Percentiles rank a stretch among this genome's conserved stretches.
These are phyloP conservation scores for Erythrocercus mccallii DNA, from an alignment of 2,113 vertebrate genomes.

Conservation along the genomic window DNA sequence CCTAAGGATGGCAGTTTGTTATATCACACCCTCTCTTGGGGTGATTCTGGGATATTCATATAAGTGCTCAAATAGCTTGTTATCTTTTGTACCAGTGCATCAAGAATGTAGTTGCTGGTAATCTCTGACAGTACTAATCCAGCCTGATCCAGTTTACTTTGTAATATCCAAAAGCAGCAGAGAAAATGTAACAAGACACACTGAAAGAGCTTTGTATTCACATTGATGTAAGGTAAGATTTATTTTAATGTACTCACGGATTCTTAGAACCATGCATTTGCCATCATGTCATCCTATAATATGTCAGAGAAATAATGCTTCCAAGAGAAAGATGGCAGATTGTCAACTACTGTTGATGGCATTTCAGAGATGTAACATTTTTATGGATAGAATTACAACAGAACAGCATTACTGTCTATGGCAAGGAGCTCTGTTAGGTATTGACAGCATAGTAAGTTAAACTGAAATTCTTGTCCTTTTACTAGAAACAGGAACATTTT, in stretches of 20 bases:
- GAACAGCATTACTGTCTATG: not conserved
- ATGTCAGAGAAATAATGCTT: not conserved
- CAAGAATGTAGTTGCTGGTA: not conserved
- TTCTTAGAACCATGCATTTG: not conserved
- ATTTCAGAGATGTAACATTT: not conserved
- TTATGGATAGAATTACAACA: constrained; percentile 1
- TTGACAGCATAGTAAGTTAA: not conserved
- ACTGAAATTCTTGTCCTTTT: not conserved
- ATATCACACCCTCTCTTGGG: not conserved
- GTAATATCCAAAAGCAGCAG: not conserved
- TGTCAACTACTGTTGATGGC: not conserved
- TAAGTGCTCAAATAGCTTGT: not conserved
- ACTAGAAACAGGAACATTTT: not conserved
- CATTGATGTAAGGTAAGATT: not conserved
- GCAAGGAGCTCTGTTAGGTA: not conserved
- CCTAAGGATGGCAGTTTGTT: not conserved
- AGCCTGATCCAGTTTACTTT: not conserved
- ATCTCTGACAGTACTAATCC: not conserved
- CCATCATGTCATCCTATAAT: not conserved
- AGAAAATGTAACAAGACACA: not conserved
- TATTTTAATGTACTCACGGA: not conserved
- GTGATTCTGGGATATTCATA: not conserved
- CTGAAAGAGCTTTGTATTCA: not conserved
- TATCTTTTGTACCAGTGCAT: not conserved
- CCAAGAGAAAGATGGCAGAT: not conserved